Evolutionary conservation across 2,113 vertebrate species (phyloP), one percentile per base, ranked within the genome.

Genomic region (Malurus alboscapulatus): DNA sequence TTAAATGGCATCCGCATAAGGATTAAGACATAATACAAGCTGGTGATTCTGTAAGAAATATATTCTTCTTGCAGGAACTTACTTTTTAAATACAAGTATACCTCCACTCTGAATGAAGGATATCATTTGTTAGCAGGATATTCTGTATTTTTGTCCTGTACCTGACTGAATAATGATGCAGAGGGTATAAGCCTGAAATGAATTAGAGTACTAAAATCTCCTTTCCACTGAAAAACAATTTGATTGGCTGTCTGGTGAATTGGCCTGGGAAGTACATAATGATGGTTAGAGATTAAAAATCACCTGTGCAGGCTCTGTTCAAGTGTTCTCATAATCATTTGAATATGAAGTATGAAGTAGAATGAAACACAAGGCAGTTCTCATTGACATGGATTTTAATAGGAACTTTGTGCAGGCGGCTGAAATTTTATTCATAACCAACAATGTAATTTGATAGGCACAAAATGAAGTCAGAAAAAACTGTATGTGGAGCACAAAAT

Each of bases 341-440:
- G 88, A 89, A 82, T 78, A 59, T 54, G 27, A 85, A 78, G 9
- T 67, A 86, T 63, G 73, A 77, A 92, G 63, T 27, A 77, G 61
- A 94, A 82, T 79, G 47, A 90, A 95, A 87, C 10, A 68, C 20
- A 74, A 90, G 34, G 6, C 34, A n/a, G 10, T 71, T 90, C 17
- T 82, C 85, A 77, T 50, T 91, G 69, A 68, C 62, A 72, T 3
- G 7, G 47, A 87, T 84, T 92, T 90, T 77, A 91, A 84, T 54
- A 82, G 30, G 24, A 92, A 84, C 17, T 79, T 68, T 74, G 29
- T 87, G 53, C 30, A 65, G 50, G 48, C 4, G 24, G 16, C 8
- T 50, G 47, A 93, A 95, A 90, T 93, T 91, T 95, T 75, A 83
- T 61, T 51, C 53, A 54, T 84, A 84, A 89, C 10, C 14, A 71